Conservation (phyloP, 2,888 invertebrate species). For the Xestia c-nigrum region DNA sequence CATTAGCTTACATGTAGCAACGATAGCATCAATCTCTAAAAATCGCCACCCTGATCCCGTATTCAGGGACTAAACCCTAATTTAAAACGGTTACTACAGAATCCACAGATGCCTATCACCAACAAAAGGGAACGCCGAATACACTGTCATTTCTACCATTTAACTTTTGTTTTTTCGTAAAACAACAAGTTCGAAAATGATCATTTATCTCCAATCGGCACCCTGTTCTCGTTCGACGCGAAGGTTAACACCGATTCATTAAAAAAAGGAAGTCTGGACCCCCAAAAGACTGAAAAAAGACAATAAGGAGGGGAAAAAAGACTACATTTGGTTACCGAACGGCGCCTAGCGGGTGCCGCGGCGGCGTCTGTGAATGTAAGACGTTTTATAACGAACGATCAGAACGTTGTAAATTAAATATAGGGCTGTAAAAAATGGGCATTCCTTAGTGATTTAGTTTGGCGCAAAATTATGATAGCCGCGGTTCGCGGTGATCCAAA, state of each 20-base stretch:
- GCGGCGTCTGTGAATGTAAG: constrained; percentile 88
- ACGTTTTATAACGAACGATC: constrained; percentile 78
- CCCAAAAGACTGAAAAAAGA: constrained; percentile 90
- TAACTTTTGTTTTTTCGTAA: constrained; percentile 67
- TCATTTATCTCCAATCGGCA: constrained; percentile 89
- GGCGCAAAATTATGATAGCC: constrained; percentile 7
- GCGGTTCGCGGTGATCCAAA: not conserved
- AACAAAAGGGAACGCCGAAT: constrained; percentile 79
- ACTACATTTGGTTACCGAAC: constrained; percentile 87
- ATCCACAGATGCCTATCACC: constrained; percentile 80
- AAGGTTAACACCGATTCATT: constrained; percentile 91
- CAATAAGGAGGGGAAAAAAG: constrained; percentile 82
- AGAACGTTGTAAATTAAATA: constrained; percentile 35
- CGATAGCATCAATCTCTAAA: constrained; percentile 32
- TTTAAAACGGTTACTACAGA: constrained; percentile 74
- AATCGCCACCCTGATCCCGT: constrained; percentile 23
- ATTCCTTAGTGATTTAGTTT: constrained; percentile 34
- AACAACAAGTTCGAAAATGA: constrained; percentile 72
- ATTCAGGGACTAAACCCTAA: constrained; percentile 68
- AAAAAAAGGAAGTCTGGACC: constrained; percentile 88
- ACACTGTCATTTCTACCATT: constrained; percentile 87
- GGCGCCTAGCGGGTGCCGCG: constrained; percentile 89
- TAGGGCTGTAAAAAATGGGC: constrained; percentile 22
- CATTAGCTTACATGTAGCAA: constrained; percentile 15
- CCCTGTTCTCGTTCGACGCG: constrained; percentile 89